Percentiles rank a stretch among this genome's conserved stretches.
These are phyloP conservation scores for Holothuria leucospilota DNA, from an alignment of 53 echinoderm and acorn worm species.

Conservation along the genomic window DNA sequence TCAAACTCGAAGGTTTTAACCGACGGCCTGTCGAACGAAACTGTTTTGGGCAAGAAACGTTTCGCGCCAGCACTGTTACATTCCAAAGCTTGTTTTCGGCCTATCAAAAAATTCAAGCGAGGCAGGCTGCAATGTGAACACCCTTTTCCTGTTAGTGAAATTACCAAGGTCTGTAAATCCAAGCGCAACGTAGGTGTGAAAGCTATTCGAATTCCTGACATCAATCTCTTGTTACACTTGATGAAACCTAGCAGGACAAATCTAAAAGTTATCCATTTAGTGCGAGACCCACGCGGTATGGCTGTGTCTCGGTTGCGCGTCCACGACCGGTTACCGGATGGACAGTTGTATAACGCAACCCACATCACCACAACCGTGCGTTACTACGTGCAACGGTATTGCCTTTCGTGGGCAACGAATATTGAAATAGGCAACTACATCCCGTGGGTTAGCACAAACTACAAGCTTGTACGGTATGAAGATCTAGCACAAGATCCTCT, in stretches of 20 bases:
- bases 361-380: slow-evolving; percentile 58
- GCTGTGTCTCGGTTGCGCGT: slow-evolving; percentile 74
- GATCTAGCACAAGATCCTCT: slow-evolving; percentile 64
- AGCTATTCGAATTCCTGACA: slow-evolving; percentile 75
- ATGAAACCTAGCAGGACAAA: slow-evolving; percentile 60
- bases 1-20: slow-evolving; percentile 66
- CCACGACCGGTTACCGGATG: slow-evolving; percentile 1
- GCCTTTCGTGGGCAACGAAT: slow-evolving; percentile 69
- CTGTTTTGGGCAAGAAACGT: slow-evolving; percentile 34
- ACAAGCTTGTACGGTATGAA: slow-evolving; percentile 67
- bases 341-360: slow-evolving; percentile 51
- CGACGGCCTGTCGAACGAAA: slow-evolving; percentile 47
- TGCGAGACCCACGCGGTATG: slow-evolving; percentile 92
- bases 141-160: slow-evolving; percentile 29
- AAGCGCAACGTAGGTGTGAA: slow-evolving; percentile 72
- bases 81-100: slow-evolving; percentile 45
- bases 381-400: slow-evolving; percentile 64
- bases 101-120: neutral
- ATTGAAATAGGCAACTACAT: slow-evolving; percentile 70
- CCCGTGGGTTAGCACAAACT: slow-evolving; percentile 56
- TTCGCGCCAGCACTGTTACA: slow-evolving; percentile 59
- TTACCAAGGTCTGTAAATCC: slow-evolving; percentile 55
- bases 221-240: slow-evolving; percentile 68
- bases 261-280: slow-evolving; percentile 84
- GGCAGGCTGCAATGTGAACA: slow-evolving; percentile 47